Evolutionary conservation across 1,140 invertebrate species (phyloP).

Genomic region (Tetranychus urticae): DNA sequence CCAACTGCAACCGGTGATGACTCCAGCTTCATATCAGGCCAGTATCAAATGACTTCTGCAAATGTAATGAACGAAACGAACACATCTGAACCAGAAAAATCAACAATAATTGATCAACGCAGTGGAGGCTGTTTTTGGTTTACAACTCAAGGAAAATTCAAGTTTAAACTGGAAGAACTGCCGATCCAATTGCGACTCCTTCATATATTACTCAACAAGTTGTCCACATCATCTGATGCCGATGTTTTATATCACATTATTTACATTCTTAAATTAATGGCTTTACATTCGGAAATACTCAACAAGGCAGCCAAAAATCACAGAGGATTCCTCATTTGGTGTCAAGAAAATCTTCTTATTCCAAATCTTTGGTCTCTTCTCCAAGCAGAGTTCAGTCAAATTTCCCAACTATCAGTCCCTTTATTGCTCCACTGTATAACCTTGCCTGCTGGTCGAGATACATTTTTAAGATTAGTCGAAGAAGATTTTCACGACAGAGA

Average conservation of each 20-base stretch:
- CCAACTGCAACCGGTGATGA: too few relatives aligned
- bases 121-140: conserved; percentile 41
- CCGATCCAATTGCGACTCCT: conserved; percentile 79
- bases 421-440: conserved; percentile 82
- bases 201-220: conserved; percentile 62
- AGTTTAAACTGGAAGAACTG: conserved; percentile 64
- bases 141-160: conserved; percentile 71
- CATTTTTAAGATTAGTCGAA: conserved; percentile 81
- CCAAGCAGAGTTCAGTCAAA: conserved; percentile 73
- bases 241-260: conserved; percentile 83
- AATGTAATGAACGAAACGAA: too few relatives aligned
- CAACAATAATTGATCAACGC: not conserved
- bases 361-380: conserved; percentile 82
- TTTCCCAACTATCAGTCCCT: conserved; percentile 65
- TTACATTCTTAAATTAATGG: conserved; percentile 68
- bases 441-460: conserved; percentile 65
- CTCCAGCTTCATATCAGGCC: too few relatives aligned
- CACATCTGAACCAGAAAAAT: too few relatives aligned
- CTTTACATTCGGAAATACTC: conserved; percentile 76
- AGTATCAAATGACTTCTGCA: too few relatives aligned
- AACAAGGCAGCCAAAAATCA: conserved; percentile 65
- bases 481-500: conserved; percentile 69
- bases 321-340: conserved; percentile 86
- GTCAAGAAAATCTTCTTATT: conserved; percentile 82
- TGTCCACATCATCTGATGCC: conserved; percentile 45